A percentile compares a stretch with the other conserved stretches of the same genome.
Evolutionary conservation across 2,888 invertebrate species (phyloP).

Genomic region (Spodoptera littoralis): DNA sequence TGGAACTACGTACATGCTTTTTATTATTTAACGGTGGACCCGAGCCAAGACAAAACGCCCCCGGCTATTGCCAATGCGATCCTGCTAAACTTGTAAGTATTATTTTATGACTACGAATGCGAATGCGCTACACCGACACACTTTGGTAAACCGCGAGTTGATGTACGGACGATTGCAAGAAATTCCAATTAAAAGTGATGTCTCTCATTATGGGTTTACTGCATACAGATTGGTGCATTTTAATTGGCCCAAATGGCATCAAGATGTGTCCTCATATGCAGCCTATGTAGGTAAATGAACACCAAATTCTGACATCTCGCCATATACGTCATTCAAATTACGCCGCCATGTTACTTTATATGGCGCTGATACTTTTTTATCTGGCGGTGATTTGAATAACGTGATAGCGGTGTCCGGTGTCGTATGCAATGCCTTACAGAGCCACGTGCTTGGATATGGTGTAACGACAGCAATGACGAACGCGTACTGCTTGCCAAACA

Average conservation of each 20-base stretch:
- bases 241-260: slow-evolving; percentile 54
- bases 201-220: slow-evolving; percentile 20
- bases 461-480: slow-evolving; percentile 75
- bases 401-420: slow-evolving; percentile 78
- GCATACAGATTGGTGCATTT: slow-evolving; percentile 39
- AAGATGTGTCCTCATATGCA: slow-evolving; percentile 21
- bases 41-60: slow-evolving; percentile 74
- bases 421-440: slow-evolving; percentile 71
- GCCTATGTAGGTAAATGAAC: slow-evolving; percentile 62
- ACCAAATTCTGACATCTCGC: slow-evolving; percentile 69
- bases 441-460: slow-evolving; percentile 73
- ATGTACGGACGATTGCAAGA: slow-evolving; percentile 26
- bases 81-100: slow-evolving; percentile 74
- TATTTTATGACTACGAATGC: slow-evolving; percentile 67
- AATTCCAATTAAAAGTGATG: slow-evolving; percentile 41
- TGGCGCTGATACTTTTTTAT: slow-evolving; percentile 70
- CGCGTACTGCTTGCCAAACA: slow-evolving; percentile 69
- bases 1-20: slow-evolving; percentile 77
- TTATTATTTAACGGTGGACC: slow-evolving; percentile 84
- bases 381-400: slow-evolving; percentile 75
- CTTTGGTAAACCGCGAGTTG: slow-evolving; percentile 31
- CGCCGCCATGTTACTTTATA: slow-evolving; percentile 64
- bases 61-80: slow-evolving; percentile 78
- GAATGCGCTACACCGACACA: slow-evolving; percentile 45
- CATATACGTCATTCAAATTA: slow-evolving; percentile 78